Evolutionary conservation across 2,888 invertebrate species (phyloP), one percentile per base, ranked within the genome.

Genomic region (Mimas tiliae): DNA sequence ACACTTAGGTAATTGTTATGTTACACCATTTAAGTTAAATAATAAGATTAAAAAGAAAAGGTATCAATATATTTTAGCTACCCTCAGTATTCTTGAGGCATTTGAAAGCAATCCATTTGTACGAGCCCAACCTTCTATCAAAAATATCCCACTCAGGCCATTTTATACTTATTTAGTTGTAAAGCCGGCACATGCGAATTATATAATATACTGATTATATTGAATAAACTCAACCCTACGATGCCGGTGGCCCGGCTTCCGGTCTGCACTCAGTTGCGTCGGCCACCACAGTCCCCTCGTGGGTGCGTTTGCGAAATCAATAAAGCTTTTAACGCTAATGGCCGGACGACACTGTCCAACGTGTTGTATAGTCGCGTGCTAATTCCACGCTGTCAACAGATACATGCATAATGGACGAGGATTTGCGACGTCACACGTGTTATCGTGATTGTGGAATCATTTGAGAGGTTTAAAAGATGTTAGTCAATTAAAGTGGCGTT

Each of bases 251-350:
- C 63, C 67, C 65, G 63, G 69, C 65, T 66, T 66, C 68, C 67
- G 66, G 53, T 65, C 38, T 55, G 68, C 72, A 68, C 65, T 69
- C 66, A 48, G 27, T 27, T n/a, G n/a, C n/a, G n/a, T n/a, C 2
- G 4, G 27, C 27, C 27, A 4, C 27, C 2, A 27, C 27, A 27
- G 68, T 12, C 64, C 70, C 69, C 74, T 76, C 68, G 69, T 67
- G 73, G 71, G 70, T 76, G 73, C 76, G 77, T 79, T 78, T 69
- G 73, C 73, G 71, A 78, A 86, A 89, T 89, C 87, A 87, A 88
- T 89, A 88, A 88, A 85, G 84, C 86, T 87, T 88, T 88, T 85
- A 86, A 73, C 79, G 76, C 69, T 85, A 85, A 88, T 86, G 79
- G 80, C 70, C 74, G 45, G 64, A 55, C 66, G 62, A 64, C 65